Conservation (phyloP, 2,113 vertebrate species). For the Junco hyemalis region DNA sequence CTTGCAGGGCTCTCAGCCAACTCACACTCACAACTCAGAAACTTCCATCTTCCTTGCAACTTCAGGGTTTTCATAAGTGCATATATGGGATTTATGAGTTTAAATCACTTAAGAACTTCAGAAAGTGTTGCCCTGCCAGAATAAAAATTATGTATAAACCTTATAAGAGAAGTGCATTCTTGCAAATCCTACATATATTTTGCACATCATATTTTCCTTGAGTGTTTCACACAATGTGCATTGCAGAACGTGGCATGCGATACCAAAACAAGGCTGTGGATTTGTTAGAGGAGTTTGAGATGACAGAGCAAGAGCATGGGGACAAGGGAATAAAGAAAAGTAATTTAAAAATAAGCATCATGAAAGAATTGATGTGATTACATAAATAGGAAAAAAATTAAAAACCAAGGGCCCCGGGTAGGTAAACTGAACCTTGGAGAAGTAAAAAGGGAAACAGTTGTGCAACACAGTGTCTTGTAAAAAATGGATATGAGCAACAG, state of each 20-base stretch:
- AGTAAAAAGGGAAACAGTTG: background rate
- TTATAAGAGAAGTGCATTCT: background rate
- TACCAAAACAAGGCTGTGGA: background rate
- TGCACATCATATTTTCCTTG: background rate
- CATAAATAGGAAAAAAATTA: background rate
- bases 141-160: background rate
- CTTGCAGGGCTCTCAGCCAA: background rate
- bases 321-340: background rate
- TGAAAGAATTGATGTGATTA: background rate
- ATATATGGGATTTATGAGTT: background rate
- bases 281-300: background rate
- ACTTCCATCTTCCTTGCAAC: background rate
- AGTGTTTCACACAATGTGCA: background rate
- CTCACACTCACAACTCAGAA: background rate
- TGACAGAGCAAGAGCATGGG: background rate
- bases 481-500: background rate
- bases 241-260: fast-evolving
- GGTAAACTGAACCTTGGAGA: background rate
- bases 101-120: background rate
- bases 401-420: background rate
- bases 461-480: background rate
- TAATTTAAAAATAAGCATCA: background rate
- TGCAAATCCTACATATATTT: background rate
- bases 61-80: background rate
- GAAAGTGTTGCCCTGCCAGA: background rate